Percentiles rank a stretch among this genome's conserved stretches.
Evolutionary conservation across 1,140 invertebrate genomes (phyloP).

Genomic region (Drosophila saltans): DNA sequence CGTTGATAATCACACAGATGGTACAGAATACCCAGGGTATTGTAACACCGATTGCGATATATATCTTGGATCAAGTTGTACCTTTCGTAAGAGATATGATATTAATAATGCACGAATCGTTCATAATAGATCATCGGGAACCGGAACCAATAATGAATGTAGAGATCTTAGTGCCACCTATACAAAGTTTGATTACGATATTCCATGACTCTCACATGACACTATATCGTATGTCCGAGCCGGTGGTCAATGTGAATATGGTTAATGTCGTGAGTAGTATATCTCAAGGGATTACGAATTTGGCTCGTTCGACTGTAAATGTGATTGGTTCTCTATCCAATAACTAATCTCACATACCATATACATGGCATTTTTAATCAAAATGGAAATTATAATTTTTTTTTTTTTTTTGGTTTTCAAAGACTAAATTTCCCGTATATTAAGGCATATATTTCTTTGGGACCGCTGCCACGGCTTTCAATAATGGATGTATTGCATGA

Average conservation of each 20-base stretch:
- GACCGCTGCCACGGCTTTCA: too few relatives aligned
- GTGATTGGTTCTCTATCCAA: conserved; percentile 4
- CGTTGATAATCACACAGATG: neutral
- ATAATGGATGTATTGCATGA: conserved; percentile 39
- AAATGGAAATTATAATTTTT: neutral
- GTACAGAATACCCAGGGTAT: conserved; percentile 1
- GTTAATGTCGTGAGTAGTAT: neutral
- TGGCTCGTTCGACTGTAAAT: conserved; percentile 2
- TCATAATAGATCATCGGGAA: conserved; percentile 5
- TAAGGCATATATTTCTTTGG: too few relatives aligned
- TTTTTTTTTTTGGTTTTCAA: too few relatives aligned
- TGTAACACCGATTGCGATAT: conserved; percentile 14
- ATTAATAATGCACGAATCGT: conserved; percentile 29
- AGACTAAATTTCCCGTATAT: too few relatives aligned
- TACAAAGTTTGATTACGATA: neutral
- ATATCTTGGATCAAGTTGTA: conserved; percentile 19
- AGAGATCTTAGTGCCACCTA: neutral
- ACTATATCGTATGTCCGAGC: neutral
- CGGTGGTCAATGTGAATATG: conserved; percentile 14
- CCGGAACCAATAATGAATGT: conserved; percentile 21
- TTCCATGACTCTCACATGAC: conserved; percentile 6
- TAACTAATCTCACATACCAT: neutral
- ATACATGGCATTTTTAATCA: conserved; percentile 12
- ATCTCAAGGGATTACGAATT: neutral
- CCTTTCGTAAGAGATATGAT: conserved; percentile 4